These are phyloP conservation scores for Campoletis raptor DNA, from an alignment of 2,888 invertebrate species.

Conservation along the genomic window DNA sequence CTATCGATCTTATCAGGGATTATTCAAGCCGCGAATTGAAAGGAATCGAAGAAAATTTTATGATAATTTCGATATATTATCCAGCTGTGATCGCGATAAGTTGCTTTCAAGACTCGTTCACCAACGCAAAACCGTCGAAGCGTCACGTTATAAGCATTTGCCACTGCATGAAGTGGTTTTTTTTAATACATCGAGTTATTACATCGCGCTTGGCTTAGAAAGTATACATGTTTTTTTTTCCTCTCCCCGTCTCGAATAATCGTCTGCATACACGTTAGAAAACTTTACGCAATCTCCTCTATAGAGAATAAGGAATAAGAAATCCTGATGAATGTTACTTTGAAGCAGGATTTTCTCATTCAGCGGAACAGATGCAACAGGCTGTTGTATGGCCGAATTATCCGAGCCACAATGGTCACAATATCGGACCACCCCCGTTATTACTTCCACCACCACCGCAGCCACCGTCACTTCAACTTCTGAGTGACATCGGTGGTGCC, in stretches of 20 bases:
- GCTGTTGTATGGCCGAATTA: constrained; percentile 92
- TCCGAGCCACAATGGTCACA: constrained; percentile 84
- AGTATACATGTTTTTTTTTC: constrained; percentile 18
- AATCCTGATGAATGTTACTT: constrained; percentile 10
- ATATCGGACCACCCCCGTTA: constrained; percentile 84
- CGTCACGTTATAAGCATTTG: constrained; percentile 39
- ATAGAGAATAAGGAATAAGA: not conserved
- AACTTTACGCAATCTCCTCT: not conserved
- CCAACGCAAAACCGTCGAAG: constrained; percentile 58
- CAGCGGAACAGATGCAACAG: constrained; percentile 89
- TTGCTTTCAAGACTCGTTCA: constrained; percentile 44
- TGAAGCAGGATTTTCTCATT: constrained; percentile 45
- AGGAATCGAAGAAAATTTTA: constrained; percentile 18
- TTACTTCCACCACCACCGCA: constrained; percentile 87
- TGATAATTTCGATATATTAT: constrained; percentile 42
- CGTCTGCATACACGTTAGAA: not conserved
- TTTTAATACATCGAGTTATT: constrained; percentile 37
- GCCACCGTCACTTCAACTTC: constrained; percentile 89
- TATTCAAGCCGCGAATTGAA: not conserved
- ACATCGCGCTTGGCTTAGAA: constrained; percentile 41
- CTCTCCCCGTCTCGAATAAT: not conserved
- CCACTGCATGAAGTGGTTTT: not conserved
- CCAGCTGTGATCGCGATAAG: constrained; percentile 44
- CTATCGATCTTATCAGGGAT: constrained; percentile 15
- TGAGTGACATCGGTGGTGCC: constrained; percentile 86